phyloP scores from a whole-genome alignment of 2,797 vertebrate genomes.

The Eulemur mongoz region DNA sequence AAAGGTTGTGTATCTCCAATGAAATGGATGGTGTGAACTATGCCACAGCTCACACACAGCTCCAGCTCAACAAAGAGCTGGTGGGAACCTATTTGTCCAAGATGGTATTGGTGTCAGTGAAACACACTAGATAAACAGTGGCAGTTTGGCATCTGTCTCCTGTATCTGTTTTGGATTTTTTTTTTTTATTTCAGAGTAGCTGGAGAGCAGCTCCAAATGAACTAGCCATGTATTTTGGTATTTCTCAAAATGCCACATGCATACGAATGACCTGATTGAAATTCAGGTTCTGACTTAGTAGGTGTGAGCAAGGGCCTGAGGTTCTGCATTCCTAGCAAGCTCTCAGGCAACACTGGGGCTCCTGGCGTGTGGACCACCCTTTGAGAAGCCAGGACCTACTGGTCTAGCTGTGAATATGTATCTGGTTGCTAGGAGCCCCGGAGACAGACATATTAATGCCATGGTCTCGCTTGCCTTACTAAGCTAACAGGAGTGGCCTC shows the following conservation, averaged over 20 bases:
- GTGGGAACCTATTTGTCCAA: neutral
- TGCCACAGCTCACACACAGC: no score
- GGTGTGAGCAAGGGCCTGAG: neutral
- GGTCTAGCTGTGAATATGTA: fast-evolving
- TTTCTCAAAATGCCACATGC: neutral
- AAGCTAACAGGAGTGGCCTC: neutral
- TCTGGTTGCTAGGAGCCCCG: neutral
- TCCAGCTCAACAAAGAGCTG: neutral
- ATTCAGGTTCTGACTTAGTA: neutral
- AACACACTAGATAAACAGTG: fast-evolving
- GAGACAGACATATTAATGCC: neutral
- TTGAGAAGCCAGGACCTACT: neutral
- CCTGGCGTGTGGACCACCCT: no score
- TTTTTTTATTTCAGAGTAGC: no score
- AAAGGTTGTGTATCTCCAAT: no score
- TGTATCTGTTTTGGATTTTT: neutral
- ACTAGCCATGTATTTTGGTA: neutral
- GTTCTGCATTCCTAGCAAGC: neutral
- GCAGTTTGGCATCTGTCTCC: fast-evolving
- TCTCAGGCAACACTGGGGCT: neutral
- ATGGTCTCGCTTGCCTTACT: neutral
- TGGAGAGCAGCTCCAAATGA: neutral
- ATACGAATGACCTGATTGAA: neutral
- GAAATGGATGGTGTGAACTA: neutral
- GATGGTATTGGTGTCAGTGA: fast-evolving